phyloP scores from a whole-genome alignment of 2,797 vertebrate genomes.

The Alcedo quadribrachys region DNA sequence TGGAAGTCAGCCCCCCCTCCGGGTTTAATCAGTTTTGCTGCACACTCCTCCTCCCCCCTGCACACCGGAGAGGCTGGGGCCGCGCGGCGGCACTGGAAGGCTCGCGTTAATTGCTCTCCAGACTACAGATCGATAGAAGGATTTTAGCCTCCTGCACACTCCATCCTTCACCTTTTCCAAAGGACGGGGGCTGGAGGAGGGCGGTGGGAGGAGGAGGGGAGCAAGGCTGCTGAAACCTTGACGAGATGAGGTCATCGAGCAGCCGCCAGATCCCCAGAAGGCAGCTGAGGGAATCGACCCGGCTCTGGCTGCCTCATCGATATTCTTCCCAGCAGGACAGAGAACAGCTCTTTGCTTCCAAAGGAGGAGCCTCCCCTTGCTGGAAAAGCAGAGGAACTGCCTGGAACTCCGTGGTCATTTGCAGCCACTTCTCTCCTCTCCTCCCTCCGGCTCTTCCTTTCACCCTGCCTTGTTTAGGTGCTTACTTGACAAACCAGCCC shows the following conservation, averaged over 20 bases:
- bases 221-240: slow-evolving; percentile 63
- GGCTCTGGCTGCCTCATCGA: slow-evolving; percentile 21
- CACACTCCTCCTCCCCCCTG: background rate
- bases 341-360: background rate
- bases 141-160: slow-evolving; percentile 72
- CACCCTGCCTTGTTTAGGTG: background rate
- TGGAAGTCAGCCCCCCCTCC: background rate
- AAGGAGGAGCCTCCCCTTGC: background rate
- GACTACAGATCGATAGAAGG: slow-evolving; percentile 63
- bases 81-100: slow-evolving; percentile 7
- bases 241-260: slow-evolving; percentile 66
- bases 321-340: background rate
- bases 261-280: slow-evolving; percentile 42
- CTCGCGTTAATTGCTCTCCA: slow-evolving; percentile 70
- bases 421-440: background rate
- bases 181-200: slow-evolving; percentile 12
- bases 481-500: rapidly evolving
- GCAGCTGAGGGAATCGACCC: slow-evolving; percentile 53
- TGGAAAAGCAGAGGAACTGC: background rate
- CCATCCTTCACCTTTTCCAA: slow-evolving; percentile 68
- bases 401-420: background rate
- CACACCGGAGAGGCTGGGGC: background rate
- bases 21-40: background rate
- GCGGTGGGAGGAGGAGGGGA: slow-evolving; percentile 1
- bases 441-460: background rate